Conservation (phyloP, 2,113 vertebrate genomes). For the Stigmatopora nigra region DNA sequence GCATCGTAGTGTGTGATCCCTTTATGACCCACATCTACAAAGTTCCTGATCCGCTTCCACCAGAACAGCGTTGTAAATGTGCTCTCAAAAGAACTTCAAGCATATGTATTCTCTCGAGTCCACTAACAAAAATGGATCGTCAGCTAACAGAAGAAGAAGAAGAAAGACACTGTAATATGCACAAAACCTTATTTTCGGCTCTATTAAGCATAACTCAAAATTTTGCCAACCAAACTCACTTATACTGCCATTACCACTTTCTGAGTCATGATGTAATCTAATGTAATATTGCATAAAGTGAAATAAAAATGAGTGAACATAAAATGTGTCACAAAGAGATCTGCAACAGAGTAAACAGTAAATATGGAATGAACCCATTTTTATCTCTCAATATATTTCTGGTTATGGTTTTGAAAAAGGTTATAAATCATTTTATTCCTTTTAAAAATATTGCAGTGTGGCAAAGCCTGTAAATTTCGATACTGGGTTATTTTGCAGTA, state of each 20-base stretch:
- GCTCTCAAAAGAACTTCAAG: slow-evolving; percentile 3
- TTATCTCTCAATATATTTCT: neutral
- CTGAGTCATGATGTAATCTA: neutral
- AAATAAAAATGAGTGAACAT: slow-evolving; percentile 30
- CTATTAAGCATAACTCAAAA: neutral
- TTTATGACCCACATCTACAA: slow-evolving; percentile 8
- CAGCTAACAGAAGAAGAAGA: neutral
- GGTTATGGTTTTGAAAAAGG: neutral
- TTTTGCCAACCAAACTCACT: neutral
- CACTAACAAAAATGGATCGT: neutral
- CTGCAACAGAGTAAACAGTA: slow-evolving; percentile 22
- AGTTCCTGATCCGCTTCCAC: slow-evolving; percentile 4
- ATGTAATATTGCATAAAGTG: slow-evolving; percentile 24
- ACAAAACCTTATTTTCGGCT: neutral
- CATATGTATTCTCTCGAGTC: neutral
- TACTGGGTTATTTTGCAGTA: neutral
- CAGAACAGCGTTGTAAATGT: neutral
- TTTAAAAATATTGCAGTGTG: neutral
- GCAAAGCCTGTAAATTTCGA: neutral
- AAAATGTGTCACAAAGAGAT: slow-evolving; percentile 20
- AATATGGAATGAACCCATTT: neutral
- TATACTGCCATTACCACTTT: neutral
- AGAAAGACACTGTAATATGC: neutral
- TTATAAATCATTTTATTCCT: neutral
- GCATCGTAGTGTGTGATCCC: slow-evolving; percentile 8